Conservation (phyloP, 2,797 vertebrate genomes). For the Onychomys torridus region DNA sequence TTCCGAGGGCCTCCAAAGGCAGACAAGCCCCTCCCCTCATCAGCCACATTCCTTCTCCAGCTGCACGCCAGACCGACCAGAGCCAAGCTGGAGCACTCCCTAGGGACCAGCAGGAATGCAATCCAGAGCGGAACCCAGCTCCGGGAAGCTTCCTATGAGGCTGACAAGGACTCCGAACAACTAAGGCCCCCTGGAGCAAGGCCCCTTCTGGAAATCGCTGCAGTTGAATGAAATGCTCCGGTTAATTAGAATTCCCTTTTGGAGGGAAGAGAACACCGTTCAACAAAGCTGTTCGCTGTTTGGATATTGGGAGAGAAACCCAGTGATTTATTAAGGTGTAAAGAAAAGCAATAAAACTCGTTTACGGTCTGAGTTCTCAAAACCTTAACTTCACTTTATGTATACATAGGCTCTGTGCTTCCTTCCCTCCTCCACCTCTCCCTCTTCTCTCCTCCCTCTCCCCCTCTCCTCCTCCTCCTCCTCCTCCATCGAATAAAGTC, state of each 20-base stretch:
- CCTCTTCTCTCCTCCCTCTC: no score
- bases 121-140: slow-evolving; percentile 74
- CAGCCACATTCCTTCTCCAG: slow-evolving; percentile 75
- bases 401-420: slow-evolving; percentile 42
- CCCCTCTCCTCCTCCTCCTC: no score
- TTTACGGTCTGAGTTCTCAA: slow-evolving; percentile 60
- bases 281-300: slow-evolving; percentile 67
- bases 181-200: slow-evolving; percentile 56
- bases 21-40: slow-evolving; percentile 62
- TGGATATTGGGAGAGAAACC: slow-evolving; percentile 58
- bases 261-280: slow-evolving; percentile 50
- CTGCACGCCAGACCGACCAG: slow-evolving; percentile 75
- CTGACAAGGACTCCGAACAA: slow-evolving; percentile 71
- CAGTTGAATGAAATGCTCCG: slow-evolving; percentile 61
- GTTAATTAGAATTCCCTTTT: slow-evolving; percentile 76
- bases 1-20: slow-evolving; percentile 38
- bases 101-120: slow-evolving; percentile 75
- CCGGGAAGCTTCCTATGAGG: slow-evolving; percentile 74
- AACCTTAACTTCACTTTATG: slow-evolving; percentile 58
- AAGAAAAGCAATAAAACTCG: slow-evolving; percentile 72
- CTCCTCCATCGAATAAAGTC: neutral
- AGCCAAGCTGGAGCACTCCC: slow-evolving; percentile 74
- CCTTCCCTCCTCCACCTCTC: no score
- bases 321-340: slow-evolving; percentile 67
- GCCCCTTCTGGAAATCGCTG: slow-evolving; percentile 61